Conservation (phyloP, 1,140 invertebrate species). For the Diachasma alloeum region DNA sequence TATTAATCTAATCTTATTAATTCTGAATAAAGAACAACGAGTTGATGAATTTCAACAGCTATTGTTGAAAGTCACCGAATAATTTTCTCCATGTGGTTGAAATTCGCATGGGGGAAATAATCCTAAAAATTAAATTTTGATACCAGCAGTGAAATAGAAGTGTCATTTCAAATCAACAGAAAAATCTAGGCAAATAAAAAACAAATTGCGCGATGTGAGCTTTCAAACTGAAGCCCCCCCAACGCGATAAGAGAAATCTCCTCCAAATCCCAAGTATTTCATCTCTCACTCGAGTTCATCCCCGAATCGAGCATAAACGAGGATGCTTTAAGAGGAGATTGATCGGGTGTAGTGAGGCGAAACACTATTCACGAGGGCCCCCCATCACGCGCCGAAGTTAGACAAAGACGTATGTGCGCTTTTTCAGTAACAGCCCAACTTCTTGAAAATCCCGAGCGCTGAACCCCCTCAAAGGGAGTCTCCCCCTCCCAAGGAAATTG, state of each 20-base stretch:
- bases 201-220: too few relatives aligned
- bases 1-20: too few relatives aligned
- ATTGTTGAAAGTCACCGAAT: too few relatives aligned
- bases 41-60: too few relatives aligned
- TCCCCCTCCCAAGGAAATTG: constrained; percentile 39
- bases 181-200: too few relatives aligned
- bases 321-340: background rate
- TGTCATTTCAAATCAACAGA: too few relatives aligned
- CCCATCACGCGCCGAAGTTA: background rate
- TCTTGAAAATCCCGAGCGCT: background rate
- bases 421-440: background rate
- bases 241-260: background rate
- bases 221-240: too few relatives aligned
- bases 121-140: too few relatives aligned
- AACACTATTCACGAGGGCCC: background rate
- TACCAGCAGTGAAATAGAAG: too few relatives aligned
- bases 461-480: constrained; percentile 8
- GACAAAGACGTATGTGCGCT: background rate
- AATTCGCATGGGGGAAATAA: too few relatives aligned
- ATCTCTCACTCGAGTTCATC: background rate
- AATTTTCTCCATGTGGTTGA: too few relatives aligned
- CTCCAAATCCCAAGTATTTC: background rate
- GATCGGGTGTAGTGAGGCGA: constrained; percentile 5
- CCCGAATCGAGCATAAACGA: background rate
- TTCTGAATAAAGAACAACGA: too few relatives aligned